These are phyloP conservation scores for Gasteruption jaculator DNA, from an alignment of 2,888 invertebrate species.

Conservation along the genomic window DNA sequence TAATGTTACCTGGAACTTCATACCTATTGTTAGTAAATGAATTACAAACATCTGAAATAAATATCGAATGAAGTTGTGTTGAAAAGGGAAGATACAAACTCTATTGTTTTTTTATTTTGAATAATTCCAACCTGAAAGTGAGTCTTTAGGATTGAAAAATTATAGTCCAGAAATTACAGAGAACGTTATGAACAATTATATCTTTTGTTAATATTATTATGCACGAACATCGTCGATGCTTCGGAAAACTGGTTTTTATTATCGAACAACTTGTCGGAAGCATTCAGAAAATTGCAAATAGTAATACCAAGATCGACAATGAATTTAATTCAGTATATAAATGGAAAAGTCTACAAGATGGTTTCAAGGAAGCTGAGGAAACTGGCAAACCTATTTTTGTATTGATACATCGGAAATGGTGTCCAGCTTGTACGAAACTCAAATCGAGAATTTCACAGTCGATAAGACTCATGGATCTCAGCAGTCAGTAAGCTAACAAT, in stretches of 20 bases:
- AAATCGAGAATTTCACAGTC: slow-evolving; percentile 62
- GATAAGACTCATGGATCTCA: slow-evolving; percentile 56
- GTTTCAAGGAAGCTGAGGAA: slow-evolving; percentile 31
- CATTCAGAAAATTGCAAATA: too few relatives aligned
- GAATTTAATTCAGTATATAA: slow-evolving; percentile 30
- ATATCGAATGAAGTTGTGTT: too few relatives aligned
- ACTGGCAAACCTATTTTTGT: slow-evolving; percentile 60
- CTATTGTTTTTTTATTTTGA: too few relatives aligned
- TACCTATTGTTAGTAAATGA: too few relatives aligned
- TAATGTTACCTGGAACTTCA: too few relatives aligned
- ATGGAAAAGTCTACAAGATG: slow-evolving; percentile 30
- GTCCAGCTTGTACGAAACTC: slow-evolving; percentile 62
- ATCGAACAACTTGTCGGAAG: slow-evolving; percentile 16
- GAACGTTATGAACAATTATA: too few relatives aligned
- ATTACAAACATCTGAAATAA: too few relatives aligned
- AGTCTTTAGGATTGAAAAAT: too few relatives aligned
- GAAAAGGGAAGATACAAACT: too few relatives aligned
- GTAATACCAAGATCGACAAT: slow-evolving; percentile 20
- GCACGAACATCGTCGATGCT: slow-evolving; percentile 21
- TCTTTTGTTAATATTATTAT: too few relatives aligned
- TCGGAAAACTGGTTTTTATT: slow-evolving; percentile 21
- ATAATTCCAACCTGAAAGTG: too few relatives aligned
- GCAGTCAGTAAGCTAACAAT: slow-evolving; percentile 43
- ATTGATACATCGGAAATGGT: slow-evolving; percentile 65
- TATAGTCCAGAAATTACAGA: slow-evolving; percentile 2